Evolutionary conservation across 2,888 invertebrate genomes (phyloP).

Genomic region (Nemoura dubitans): DNA sequence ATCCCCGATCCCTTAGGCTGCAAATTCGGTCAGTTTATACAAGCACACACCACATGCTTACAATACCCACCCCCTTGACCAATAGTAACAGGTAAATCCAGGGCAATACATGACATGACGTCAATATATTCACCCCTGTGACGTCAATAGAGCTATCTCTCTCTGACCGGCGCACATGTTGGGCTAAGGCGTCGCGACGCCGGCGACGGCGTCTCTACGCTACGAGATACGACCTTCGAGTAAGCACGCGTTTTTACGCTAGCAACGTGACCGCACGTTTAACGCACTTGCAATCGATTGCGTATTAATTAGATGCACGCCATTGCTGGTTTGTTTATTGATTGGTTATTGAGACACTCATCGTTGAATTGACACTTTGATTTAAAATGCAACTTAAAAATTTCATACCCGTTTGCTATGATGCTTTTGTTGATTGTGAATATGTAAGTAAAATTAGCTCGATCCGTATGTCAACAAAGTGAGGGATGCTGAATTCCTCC

Average conservation of each 20-base stretch:
- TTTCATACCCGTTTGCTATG: no score
- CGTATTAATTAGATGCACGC: neutral
- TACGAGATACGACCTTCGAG: neutral
- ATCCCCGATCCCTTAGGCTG: neutral
- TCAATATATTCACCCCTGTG: conserved; percentile 47
- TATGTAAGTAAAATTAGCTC: no score
- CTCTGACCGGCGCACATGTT: neutral
- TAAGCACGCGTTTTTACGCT: neutral
- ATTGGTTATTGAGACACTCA: neutral
- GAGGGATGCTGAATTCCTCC: no score
- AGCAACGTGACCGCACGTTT: neutral
- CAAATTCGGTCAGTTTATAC: neutral
- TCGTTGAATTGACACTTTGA: no score
- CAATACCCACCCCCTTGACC: neutral
- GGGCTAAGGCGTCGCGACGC: neutral
- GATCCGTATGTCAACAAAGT: no score
- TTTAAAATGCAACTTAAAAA: no score
- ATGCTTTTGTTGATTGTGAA: no score
- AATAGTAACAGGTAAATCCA: conserved; percentile 29
- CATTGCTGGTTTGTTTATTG: neutral
- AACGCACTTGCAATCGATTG: neutral
- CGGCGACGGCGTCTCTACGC: conserved; percentile 13
- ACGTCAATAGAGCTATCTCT: conserved; percentile 43
- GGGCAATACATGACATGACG: conserved; percentile 46
- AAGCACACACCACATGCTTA: neutral